These are phyloP conservation scores for Lytechinus pictus DNA, from an alignment of 35 echinoderm and acorn worm species.

Conservation along the genomic window DNA sequence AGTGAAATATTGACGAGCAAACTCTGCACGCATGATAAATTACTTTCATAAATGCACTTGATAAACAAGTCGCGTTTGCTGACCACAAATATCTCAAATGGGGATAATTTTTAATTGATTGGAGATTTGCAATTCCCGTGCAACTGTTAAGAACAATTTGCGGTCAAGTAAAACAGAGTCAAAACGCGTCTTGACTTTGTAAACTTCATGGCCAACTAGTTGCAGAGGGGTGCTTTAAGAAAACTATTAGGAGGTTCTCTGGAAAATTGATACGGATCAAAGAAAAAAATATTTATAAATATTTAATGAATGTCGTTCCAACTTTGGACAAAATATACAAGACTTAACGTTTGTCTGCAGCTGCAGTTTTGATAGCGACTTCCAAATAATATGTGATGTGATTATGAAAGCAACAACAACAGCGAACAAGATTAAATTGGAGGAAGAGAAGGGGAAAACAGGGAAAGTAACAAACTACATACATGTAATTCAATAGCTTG, in stretches of 20 bases:
- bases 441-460: too few relatives aligned
- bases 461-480: too few relatives aligned
- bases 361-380: too few relatives aligned
- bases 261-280: not conserved
- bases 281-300: not conserved
- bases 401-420: too few relatives aligned
- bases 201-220: not conserved
- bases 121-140: not conserved
- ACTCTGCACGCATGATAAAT: not conserved
- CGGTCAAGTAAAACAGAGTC: not conserved
- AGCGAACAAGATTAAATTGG: too few relatives aligned
- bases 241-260: not conserved
- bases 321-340: too few relatives aligned
- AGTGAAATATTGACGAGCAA: not conserved
- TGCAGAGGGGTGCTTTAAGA: not conserved
- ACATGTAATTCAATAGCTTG: too few relatives aligned
- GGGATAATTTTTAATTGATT: not conserved
- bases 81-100: not conserved
- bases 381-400: too few relatives aligned
- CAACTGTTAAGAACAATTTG: not conserved
- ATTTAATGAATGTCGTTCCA: not conserved
- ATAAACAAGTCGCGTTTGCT: not conserved
- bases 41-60: not conserved
- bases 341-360: too few relatives aligned
- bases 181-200: not conserved